These are phyloP conservation scores for Etheostoma spectabile DNA, from an alignment of 2,113 vertebrate species.

Conservation along the genomic window DNA sequence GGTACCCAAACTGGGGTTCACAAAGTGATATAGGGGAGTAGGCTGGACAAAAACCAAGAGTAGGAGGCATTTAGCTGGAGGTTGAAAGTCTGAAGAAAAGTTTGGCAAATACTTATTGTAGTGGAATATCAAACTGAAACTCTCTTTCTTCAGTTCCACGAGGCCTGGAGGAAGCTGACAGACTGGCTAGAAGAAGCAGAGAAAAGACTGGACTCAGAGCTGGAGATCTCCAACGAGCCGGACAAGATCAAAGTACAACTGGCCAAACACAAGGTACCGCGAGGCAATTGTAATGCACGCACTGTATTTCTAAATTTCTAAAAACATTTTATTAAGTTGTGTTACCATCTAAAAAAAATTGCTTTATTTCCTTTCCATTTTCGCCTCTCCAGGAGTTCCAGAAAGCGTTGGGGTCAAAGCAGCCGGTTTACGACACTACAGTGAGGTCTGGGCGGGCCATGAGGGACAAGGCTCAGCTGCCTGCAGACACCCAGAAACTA, in stretches of 20 bases:
- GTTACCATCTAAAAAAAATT: not conserved
- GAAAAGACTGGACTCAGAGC: constrained; percentile 93
- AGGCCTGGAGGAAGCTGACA: constrained; percentile 97
- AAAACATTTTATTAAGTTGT: not conserved
- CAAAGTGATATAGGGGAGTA: no score
- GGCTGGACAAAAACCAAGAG: no score
- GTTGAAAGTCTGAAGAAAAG: no score
- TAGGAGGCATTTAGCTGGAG: no score
- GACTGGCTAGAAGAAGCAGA: constrained; percentile 99
- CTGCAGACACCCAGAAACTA: constrained; percentile 92
- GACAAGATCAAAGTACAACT: constrained; percentile 99
- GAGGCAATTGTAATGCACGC: no score
- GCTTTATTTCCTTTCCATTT: not conserved
- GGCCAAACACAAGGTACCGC: constrained; percentile 93
- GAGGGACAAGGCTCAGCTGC: constrained; percentile 93
- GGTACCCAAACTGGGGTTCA: no score
- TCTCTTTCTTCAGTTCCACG: constrained; percentile 88
- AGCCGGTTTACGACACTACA: constrained; percentile 97
- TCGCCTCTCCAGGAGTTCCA: constrained; percentile 91
- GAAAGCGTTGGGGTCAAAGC: constrained; percentile 96
- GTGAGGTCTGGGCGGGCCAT: constrained; percentile 94
- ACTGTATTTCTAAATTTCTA: not conserved
- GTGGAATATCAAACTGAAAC: not conserved
- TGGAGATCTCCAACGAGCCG: constrained; percentile 98
- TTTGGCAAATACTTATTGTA: no score